Evolutionary conservation across 2,888 invertebrate genomes (phyloP).

Genomic region (Dioctria linearis): DNA sequence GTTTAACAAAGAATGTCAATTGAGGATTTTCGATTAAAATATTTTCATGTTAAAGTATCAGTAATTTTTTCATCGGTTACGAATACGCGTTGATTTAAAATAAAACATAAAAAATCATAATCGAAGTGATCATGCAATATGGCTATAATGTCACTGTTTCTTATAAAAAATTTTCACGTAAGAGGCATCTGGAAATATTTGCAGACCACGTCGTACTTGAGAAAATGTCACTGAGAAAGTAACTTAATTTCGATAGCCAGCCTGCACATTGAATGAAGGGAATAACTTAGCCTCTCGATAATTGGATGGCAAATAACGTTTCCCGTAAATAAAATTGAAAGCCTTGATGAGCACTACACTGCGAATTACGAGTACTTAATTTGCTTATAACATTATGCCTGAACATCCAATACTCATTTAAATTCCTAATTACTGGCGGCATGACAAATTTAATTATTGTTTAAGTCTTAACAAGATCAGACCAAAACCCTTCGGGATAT

Average conservation of each 20-base stretch:
- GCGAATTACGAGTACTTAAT: constrained; percentile 7
- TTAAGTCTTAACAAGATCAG: not conserved
- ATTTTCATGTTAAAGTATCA: too few relatives aligned
- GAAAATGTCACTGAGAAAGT: constrained; percentile 30
- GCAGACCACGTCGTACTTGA: constrained; percentile 42
- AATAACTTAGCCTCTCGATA: constrained; percentile 3
- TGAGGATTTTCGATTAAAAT: too few relatives aligned
- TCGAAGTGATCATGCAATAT: too few relatives aligned
- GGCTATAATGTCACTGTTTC: too few relatives aligned
- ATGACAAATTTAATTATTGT: constrained; percentile 39
- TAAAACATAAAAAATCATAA: too few relatives aligned
- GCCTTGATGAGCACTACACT: constrained; percentile 8
- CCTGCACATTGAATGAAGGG: not conserved
- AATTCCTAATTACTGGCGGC: constrained; percentile 27
- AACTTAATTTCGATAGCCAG: not conserved
- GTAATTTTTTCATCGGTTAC: too few relatives aligned
- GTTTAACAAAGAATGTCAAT: too few relatives aligned
- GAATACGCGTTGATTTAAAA: too few relatives aligned
- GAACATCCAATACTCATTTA: constrained; percentile 1
- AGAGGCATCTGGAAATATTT: constrained; percentile 37
- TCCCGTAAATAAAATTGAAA: constrained; percentile 11
- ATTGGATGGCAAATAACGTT: constrained; percentile 1
- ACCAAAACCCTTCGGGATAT: not conserved
- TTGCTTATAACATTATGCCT: constrained; percentile 24
- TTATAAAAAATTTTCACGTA: not conserved